Base-by-base conservation (phyloP, 2,113 vertebrate genomes). In the Theristicus caerulescens region DNA sequence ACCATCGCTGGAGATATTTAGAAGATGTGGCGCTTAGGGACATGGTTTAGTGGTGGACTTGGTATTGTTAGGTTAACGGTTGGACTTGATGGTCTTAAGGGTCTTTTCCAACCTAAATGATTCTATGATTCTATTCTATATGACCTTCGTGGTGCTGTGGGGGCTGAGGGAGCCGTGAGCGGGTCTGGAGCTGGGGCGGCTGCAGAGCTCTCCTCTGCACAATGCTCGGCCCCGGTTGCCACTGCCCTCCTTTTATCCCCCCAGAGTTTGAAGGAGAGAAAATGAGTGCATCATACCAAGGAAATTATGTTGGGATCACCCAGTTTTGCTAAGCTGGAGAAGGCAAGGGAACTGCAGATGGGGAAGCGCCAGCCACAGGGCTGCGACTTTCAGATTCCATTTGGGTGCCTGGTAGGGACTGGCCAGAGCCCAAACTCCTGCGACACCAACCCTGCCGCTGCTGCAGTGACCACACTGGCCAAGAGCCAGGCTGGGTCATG, bases 161-260 rank as follows among this genome's bases (percentile, higher is more conserved):
- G 26, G 46, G 13, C 36, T 0, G 4, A 29, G 51, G 31, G 26
- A 42, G 36, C 38, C 5, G 27, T 1, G 5, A 82, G 17, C 0
- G 0, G 11, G 11, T 3, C 32, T 65, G 70, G 44, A 79, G 49
- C 34, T 91, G 65, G 21, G 9, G 10, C 67, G 20, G 25, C 32
- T 49, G 36, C 24, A 70, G 36, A 17, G 29, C 36, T 84, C 20
- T 79, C 24, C 22, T 69, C 51, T 67, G n/a, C 22, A n/a, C 3
- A 7, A 5, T 76, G 26, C 52, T 70, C 1, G 4, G n/a, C 4
- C 14, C 7, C 18, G 65, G 42, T 51, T 92, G 27, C 42, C 5
- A 1, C 40, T 49, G 17, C 26, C 4, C 19, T 65, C 12, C 26
- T 59, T 52, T 73, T 51, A 29, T 52, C 9, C 32, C 7, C 32